Conservation (phyloP, 2,888 invertebrate species). For the Hemicrepidius hirtus region DNA sequence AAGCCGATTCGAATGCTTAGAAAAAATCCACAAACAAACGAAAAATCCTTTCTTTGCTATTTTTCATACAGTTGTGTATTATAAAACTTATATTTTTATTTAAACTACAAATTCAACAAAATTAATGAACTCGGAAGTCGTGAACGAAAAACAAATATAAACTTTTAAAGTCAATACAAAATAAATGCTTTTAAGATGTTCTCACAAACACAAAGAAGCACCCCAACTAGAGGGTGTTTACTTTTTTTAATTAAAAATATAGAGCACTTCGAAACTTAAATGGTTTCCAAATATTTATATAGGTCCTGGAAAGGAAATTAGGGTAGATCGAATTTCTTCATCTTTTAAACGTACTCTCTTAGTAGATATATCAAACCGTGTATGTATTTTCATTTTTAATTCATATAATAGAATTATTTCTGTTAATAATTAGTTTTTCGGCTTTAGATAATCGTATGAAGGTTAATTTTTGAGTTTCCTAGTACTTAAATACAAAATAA, state of each 20-base stretch:
- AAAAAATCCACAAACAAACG: too few species aligned
- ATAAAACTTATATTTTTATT: too few species aligned
- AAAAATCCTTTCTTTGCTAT: too few species aligned
- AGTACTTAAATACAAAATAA: too few species aligned
- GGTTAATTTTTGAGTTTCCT: too few species aligned
- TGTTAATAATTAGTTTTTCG: too few species aligned
- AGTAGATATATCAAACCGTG: neutral
- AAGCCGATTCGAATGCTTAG: too few species aligned
- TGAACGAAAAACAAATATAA: conserved; percentile 16
- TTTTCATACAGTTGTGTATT: too few species aligned
- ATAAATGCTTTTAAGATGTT: conserved; percentile 45
- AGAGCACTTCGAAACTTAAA: conserved; percentile 45
- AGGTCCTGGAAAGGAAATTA: conserved; percentile 48
- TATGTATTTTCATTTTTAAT: neutral
- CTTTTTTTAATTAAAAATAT: conserved; percentile 51
- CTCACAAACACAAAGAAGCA: conserved; percentile 37
- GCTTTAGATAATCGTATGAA: too few species aligned
- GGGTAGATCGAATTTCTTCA: conserved; percentile 36
- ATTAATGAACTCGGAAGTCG: conserved; percentile 32
- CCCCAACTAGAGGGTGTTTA: conserved; percentile 25
- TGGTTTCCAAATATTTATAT: conserved; percentile 49
- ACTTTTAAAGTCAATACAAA: conserved; percentile 4
- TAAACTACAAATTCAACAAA: neutral
- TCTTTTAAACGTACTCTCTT: neutral
- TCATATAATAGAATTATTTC: too few species aligned